Evolutionary conservation across 1,140 invertebrate genomes (phyloP).

Genomic region (Oryctes rhinoceros): DNA sequence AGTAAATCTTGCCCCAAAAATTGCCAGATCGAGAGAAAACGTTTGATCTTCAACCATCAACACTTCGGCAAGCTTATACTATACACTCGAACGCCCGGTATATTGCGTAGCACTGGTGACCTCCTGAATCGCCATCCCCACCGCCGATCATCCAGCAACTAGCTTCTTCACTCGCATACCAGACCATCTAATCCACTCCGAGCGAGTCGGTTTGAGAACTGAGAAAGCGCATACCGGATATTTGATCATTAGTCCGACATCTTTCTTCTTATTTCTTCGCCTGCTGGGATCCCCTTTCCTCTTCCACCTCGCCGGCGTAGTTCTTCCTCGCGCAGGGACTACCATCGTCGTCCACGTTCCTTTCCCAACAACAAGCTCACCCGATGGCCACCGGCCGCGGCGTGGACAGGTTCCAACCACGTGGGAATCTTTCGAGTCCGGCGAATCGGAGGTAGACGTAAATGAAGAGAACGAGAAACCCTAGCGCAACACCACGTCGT

Average conservation of each 20-base stretch:
- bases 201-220: neutral
- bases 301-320: neutral
- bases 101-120: neutral
- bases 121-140: neutral
- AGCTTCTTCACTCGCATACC: neutral
- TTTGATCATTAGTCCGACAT: conserved; percentile 19
- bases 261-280: neutral
- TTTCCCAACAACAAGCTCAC: conserved; percentile 7
- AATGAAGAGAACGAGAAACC: neutral
- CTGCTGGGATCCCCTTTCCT: no score
- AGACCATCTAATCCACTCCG: neutral
- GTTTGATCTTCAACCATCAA: no score
- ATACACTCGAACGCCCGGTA: neutral
- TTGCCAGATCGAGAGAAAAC: no score
- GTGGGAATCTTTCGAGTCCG: neutral
- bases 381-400: neutral
- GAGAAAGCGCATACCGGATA: neutral
- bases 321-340: neutral
- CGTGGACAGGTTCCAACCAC: neutral
- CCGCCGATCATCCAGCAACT: neutral
- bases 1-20: no score
- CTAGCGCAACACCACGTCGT: neutral
- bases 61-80: neutral
- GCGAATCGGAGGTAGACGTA: neutral
- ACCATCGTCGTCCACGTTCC: neutral